Evolutionary conservation across 2,888 invertebrate species (phyloP).

Genomic region (Siphonodentalium dalli): DNA sequence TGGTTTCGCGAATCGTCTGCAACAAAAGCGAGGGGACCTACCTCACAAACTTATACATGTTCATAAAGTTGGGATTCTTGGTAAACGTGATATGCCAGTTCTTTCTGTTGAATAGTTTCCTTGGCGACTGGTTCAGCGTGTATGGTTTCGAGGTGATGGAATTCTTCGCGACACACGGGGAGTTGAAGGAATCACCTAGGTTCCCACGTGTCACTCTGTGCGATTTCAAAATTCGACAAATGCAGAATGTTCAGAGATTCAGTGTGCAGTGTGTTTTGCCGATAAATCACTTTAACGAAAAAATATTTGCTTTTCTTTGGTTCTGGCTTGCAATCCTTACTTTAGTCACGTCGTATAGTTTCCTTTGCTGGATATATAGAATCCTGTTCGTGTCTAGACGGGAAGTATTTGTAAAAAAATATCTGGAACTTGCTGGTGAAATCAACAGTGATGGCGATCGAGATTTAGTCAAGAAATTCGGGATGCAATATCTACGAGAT

Average conservation of each 20-base stretch:
- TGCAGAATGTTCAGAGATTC: constrained; percentile 32
- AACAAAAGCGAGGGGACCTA: constrained; percentile 54
- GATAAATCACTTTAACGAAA: constrained; percentile 35
- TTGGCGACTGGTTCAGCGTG: constrained; percentile 52
- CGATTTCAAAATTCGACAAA: constrained; percentile 34
- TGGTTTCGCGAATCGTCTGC: constrained; percentile 40
- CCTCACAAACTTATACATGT: constrained; percentile 49
- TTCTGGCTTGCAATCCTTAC: constrained; percentile 32
- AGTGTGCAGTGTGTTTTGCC: constrained; percentile 37
- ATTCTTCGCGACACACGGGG: constrained; percentile 28
- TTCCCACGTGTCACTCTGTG: constrained; percentile 40
- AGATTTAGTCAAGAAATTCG: too few species aligned
- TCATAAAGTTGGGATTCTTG: constrained; percentile 46
- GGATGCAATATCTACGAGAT: too few species aligned
- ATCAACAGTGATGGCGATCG: too few species aligned
- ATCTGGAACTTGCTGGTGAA: constrained; percentile 22
- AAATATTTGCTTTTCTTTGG: constrained; percentile 37
- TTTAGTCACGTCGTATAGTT: constrained; percentile 13
- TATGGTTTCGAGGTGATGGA: constrained; percentile 50
- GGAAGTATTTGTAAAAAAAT: constrained; percentile 24
- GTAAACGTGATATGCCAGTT: constrained; percentile 53
- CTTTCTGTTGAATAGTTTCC: constrained; percentile 54
- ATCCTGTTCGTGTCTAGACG: constrained; percentile 7
- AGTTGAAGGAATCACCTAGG: constrained; percentile 34
- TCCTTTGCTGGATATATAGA: constrained; percentile 11